Conservation (phyloP, 2,888 invertebrate species). For the Anoncus sp. region DNA sequence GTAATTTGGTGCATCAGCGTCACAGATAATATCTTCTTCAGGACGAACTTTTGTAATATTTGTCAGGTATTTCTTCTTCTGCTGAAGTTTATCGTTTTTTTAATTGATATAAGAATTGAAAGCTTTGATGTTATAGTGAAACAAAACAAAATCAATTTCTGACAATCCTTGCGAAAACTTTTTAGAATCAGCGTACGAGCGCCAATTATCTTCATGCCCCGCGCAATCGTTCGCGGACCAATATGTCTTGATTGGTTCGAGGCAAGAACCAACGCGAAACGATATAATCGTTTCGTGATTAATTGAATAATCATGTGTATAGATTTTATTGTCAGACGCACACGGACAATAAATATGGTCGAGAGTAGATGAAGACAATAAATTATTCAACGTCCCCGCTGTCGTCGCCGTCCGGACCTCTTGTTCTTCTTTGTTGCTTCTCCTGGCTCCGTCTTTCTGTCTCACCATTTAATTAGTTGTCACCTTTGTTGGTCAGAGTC, state of each 20-base stretch:
- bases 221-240: slow-evolving; percentile 36
- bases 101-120: background rate
- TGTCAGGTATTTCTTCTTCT: slow-evolving; percentile 1
- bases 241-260: slow-evolving; percentile 23
- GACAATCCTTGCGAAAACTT: slow-evolving; percentile 26
- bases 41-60: background rate
- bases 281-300: slow-evolving; percentile 80
- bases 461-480: slow-evolving; percentile 18
- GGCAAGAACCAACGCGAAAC: slow-evolving; percentile 73
- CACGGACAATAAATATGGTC: slow-evolving; percentile 80
- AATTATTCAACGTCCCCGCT: slow-evolving; percentile 81
- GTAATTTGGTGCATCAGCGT: slow-evolving; percentile 16
- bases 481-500: background rate
- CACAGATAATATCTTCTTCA: slow-evolving; percentile 13
- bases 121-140: background rate
- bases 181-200: slow-evolving; percentile 61
- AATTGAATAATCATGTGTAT: slow-evolving; percentile 83
- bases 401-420: slow-evolving; percentile 67
- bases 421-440: background rate
- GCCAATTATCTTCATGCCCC: slow-evolving; percentile 68
- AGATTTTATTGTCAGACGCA: slow-evolving; percentile 77
- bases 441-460: slow-evolving; percentile 7
- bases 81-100: background rate
- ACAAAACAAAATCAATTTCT: slow-evolving; percentile 61
- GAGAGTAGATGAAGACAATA: slow-evolving; percentile 81